Evolutionary conservation across 1,140 invertebrate genomes (phyloP).

Genomic region (Penaeus chinensis): DNA sequence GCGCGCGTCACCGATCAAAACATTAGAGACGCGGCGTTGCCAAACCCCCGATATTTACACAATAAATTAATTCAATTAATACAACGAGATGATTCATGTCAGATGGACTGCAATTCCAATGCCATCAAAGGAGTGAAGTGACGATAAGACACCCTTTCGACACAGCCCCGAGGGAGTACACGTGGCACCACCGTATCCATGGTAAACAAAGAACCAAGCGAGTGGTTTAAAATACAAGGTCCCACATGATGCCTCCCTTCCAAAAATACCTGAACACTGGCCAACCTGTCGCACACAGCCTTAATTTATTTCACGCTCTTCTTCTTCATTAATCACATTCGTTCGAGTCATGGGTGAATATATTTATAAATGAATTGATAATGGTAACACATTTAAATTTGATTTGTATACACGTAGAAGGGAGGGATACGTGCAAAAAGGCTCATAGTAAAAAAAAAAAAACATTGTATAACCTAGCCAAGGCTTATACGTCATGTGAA

Average conservation of each 20-base stretch:
- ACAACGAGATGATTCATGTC: no score
- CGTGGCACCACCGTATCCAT: slow-evolving; percentile 15
- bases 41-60: no score
- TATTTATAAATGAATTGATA: neutral
- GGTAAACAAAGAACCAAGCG: slow-evolving; percentile 21
- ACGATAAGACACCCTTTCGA: no score
- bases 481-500: no score
- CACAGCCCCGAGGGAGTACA: neutral
- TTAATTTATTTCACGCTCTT: neutral
- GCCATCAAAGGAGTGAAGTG: neutral
- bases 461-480: no score
- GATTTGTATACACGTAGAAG: neutral
- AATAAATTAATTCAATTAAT: no score
- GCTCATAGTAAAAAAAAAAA: no score
- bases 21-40: neutral
- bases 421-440: slow-evolving; percentile 4
- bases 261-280: neutral
- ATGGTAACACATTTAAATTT: no score
- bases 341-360: neutral
- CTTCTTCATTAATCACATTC: neutral
- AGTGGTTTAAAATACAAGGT: neutral
- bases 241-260: slow-evolving; percentile 1
- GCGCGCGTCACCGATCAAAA: slow-evolving; percentile 32
- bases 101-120: neutral
- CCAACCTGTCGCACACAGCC: neutral